Evolutionary conservation across 2,113 vertebrate genomes (phyloP).

Genomic region (Heloderma charlesbogerti): DNA sequence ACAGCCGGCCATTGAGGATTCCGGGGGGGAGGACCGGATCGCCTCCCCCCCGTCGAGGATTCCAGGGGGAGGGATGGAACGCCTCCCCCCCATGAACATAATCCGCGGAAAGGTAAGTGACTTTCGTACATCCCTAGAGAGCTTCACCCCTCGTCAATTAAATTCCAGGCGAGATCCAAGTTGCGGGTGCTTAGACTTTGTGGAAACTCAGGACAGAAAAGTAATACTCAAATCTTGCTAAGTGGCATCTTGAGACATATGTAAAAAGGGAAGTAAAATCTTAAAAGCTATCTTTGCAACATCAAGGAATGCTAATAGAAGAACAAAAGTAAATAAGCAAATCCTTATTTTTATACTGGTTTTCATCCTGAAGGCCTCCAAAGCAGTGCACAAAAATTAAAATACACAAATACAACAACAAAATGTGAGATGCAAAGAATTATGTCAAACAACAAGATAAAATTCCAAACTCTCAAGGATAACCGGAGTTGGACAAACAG

Average conservation of each 20-base stretch:
- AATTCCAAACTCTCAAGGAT: not conserved
- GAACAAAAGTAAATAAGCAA: not conserved
- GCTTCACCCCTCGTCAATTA: not conserved
- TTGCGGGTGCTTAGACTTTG: not conserved
- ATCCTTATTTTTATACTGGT: not conserved
- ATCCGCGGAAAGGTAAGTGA: no score
- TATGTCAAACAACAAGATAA: not conserved
- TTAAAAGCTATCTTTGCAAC: not conserved
- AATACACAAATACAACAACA: no score
- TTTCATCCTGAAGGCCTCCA: not conserved
- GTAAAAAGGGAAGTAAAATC: not conserved
- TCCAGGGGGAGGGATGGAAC: no score
- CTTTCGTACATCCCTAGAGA: no score
- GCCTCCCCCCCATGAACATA: no score
- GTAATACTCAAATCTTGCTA: not conserved
- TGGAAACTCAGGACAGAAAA: not conserved
- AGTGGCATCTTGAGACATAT: not conserved
- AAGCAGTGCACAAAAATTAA: not conserved
- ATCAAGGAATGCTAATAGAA: not conserved
- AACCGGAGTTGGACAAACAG: not conserved
- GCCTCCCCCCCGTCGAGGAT: no score
- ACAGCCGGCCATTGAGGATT: no score
- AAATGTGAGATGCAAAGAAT: not conserved
- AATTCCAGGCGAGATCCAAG: not conserved
- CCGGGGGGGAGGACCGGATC: no score